Percentiles rank a stretch among this genome's conserved stretches.
phyloP scores from a whole-genome alignment of 2,113 vertebrate genomes.

The Siphamia tubifer region DNA sequence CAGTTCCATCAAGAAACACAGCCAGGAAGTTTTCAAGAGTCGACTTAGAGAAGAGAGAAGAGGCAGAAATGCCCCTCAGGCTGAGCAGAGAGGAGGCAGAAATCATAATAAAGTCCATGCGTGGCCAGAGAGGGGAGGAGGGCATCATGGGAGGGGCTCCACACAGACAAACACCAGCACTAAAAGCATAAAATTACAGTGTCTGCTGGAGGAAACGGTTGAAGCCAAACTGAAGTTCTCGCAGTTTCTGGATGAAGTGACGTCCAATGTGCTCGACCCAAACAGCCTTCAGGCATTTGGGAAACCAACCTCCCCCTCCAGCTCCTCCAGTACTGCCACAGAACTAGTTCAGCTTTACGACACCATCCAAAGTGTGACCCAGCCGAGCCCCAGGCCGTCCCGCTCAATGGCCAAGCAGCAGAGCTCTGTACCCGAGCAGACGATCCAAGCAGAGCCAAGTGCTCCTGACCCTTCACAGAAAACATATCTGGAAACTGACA shows the following conservation, averaged over 20 bases:
- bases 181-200: slow-evolving; percentile 50
- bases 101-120: neutral
- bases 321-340: slow-evolving; percentile 1
- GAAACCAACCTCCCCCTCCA: slow-evolving; percentile 30
- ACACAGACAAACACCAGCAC: slow-evolving; percentile 4
- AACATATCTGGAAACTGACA: slow-evolving; percentile 72
- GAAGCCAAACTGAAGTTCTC: slow-evolving; percentile 86
- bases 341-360: slow-evolving; percentile 24
- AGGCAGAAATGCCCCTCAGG: neutral
- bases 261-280: slow-evolving; percentile 81
- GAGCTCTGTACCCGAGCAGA: neutral
- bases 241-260: slow-evolving; percentile 88
- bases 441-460: slow-evolving; percentile 25
- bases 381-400: slow-evolving; percentile 4
- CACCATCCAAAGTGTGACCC: neutral
- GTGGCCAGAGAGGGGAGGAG: slow-evolving; percentile 4
- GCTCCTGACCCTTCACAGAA: slow-evolving; percentile 47
- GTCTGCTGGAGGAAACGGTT: slow-evolving; percentile 70
- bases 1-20: slow-evolving; percentile 68
- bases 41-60: slow-evolving; percentile 28
- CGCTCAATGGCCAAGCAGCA: slow-evolving; percentile 36
- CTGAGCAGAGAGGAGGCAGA: slow-evolving; percentile 35
- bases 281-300: slow-evolving; percentile 77
- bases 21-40: slow-evolving; percentile 56
- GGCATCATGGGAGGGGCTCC: slow-evolving; percentile 55